Evolutionary conservation across 2,113 vertebrate genomes (phyloP), one percentile per base, ranked within the genome.

Genomic region (Vidua macroura): DNA sequence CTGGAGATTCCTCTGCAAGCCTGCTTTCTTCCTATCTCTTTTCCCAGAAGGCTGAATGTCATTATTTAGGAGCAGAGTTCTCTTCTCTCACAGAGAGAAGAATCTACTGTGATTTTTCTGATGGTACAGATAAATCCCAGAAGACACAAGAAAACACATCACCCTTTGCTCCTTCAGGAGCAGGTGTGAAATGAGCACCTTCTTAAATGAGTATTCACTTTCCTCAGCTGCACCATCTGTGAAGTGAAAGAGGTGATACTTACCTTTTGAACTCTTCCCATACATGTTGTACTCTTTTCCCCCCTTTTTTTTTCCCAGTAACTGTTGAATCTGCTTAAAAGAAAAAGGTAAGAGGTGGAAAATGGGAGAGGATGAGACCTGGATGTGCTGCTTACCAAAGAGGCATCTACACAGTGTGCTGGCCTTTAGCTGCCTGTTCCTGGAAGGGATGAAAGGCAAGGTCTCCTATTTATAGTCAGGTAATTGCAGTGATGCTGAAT

Each of bases 391-490:
- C 80, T 74, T 56, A 56, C 60, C 33, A 30, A 62, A 43, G n/a
- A 33, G 30, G 6, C 33, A 56, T 19, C 31, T 43, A 49, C 37
- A 37, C 15, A 37, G 37, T 12, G 51, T 81, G 51, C 74, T 92
- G 64, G 28, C 37, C 60, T 88, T 37, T 60, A 69, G 58, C 69
- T 93, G 51, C 64, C 62, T 73, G 11, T 43, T 92, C 52, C 69
- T 82, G 80, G 28, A 62, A 81, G 41, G 13, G 56, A 37, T 81
- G 87, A 51, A 86, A 91, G 56, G 72, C 53, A 56, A 89, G 85
- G 68, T 89, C 75, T 51, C 77, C 92, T 97, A 73, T 97, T 96
- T 97, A 94, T 96, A 97, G 94, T 39, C 68, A 83, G 86, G n/a
- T 93, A 94, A 92, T 92, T 94, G 91, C 93, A 88, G 79, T 22